These are phyloP conservation scores for Nycticorax nycticorax DNA, from an alignment of 2,113 vertebrate species.

Conservation along the genomic window DNA sequence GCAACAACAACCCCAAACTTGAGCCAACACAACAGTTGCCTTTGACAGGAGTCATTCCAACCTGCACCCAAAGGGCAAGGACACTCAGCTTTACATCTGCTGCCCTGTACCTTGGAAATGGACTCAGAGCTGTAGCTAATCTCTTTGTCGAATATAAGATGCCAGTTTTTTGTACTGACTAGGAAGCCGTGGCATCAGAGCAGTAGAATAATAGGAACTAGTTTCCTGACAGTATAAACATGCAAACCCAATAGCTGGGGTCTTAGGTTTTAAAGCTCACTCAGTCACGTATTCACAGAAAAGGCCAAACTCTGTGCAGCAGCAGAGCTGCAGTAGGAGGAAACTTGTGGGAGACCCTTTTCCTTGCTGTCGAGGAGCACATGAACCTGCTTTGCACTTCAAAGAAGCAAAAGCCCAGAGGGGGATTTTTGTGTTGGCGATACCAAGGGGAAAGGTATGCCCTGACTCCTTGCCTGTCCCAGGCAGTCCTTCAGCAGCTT, in stretches of 20 bases:
- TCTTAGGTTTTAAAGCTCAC: neutral
- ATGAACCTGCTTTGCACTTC: neutral
- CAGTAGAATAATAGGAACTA: neutral
- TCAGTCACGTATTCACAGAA: neutral
- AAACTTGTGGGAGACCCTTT: neutral
- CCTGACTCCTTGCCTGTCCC: neutral
- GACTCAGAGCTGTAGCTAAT: neutral
- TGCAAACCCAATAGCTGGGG: neutral
- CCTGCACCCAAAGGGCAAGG: neutral
- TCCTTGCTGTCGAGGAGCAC: neutral
- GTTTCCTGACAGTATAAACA: neutral
- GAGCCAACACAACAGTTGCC: neutral
- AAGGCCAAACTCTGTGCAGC: neutral
- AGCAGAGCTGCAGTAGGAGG: neutral
- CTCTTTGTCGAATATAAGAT: neutral
- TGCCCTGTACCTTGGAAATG: neutral
- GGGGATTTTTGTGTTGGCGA: neutral
- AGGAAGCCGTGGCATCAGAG: neutral
- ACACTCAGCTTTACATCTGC: neutral
- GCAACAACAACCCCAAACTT: neutral
- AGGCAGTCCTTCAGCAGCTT: neutral
- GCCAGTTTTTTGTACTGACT: neutral
- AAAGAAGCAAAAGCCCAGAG: neutral
- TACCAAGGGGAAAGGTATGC: neutral
- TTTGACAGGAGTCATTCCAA: neutral